Percentiles rank a stretch among this genome's conserved stretches.
Evolutionary conservation across 2,797 vertebrate genomes (phyloP).

Genomic region (Enteromius mattozi): DNA sequence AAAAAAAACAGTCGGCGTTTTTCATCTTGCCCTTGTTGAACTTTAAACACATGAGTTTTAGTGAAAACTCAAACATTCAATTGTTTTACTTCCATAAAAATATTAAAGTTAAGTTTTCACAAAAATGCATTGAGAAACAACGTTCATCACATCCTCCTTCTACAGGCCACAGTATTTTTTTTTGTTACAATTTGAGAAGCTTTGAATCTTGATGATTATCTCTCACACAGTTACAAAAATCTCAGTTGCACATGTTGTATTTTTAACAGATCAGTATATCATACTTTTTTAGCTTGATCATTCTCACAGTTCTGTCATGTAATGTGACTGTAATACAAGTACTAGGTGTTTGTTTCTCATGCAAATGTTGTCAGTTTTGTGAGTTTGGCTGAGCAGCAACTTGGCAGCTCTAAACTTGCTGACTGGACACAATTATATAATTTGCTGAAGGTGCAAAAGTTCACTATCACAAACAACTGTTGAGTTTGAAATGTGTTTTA

Average conservation of each 20-base stretch:
- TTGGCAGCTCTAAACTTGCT: constrained; percentile 43
- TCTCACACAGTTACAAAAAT: background rate
- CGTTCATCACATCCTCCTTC: background rate
- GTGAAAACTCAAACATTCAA: background rate
- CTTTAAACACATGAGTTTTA: background rate
- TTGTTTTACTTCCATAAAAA: background rate
- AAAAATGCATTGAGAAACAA: background rate
- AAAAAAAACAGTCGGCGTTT: too few species aligned
- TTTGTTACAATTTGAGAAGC: background rate
- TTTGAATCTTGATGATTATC: background rate
- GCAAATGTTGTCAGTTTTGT: constrained; percentile 27
- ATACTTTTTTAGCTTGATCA: background rate
- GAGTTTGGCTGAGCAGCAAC: constrained; percentile 38
- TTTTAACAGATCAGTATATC: background rate
- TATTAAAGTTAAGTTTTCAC: background rate
- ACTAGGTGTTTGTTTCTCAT: constrained; percentile 36
- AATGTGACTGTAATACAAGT: constrained; percentile 28
- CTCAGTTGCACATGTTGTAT: background rate
- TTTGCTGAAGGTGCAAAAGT: constrained; percentile 32
- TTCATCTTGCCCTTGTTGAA: too few species aligned
- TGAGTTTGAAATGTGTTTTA: constrained; percentile 19
- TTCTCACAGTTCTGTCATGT: constrained; percentile 3
- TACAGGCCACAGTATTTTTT: background rate
- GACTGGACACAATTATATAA: constrained; percentile 50
- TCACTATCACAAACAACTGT: constrained; percentile 42